Percentiles rank a stretch among this genome's conserved stretches.
Conservation (phyloP, 64 coral and sea anemone genomes). For the Montipora cactus region DNA sequence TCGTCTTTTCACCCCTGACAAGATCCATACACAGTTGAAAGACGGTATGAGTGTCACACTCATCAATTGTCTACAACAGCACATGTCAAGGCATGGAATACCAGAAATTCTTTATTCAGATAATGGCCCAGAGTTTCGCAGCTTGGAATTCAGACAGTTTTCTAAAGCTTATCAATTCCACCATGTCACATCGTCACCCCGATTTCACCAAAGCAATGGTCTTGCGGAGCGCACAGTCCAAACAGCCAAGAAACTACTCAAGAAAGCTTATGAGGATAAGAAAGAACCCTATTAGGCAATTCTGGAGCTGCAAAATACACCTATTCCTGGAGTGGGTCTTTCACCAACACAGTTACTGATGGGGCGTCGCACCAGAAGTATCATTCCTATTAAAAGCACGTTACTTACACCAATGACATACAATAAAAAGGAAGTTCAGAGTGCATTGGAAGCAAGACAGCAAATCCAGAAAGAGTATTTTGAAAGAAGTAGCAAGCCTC, state of each 20-base stretch:
- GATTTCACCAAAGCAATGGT: conserved; percentile 55
- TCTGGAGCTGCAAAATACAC: conserved; percentile 5
- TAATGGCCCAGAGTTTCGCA: conserved; percentile 55
- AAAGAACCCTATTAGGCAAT: conserved; percentile 27
- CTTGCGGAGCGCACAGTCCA: background rate
- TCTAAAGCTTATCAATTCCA: conserved; percentile 27
- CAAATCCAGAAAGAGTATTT: conserved; percentile 19
- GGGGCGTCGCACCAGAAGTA: conserved; percentile 1
- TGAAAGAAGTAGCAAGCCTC: background rate
- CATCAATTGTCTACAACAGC: no score
- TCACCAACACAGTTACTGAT: no score
- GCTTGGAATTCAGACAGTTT: conserved; percentile 34
- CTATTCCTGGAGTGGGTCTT: no score
- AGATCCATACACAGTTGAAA: background rate
- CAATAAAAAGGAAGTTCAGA: conserved; percentile 1
- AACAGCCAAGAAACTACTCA: no score
- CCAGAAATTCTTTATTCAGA: conserved; percentile 34
- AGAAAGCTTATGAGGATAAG: conserved; percentile 17
- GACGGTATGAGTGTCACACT: background rate
- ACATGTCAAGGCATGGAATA: background rate
- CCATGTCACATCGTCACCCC: conserved; percentile 43
- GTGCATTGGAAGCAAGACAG: background rate
- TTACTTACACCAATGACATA: conserved; percentile 10
- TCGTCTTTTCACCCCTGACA: no score
- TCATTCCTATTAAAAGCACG: conserved; percentile 28